phyloP scores from a whole-genome alignment of 2,113 vertebrate species.

The Recurvirostra avosetta region DNA sequence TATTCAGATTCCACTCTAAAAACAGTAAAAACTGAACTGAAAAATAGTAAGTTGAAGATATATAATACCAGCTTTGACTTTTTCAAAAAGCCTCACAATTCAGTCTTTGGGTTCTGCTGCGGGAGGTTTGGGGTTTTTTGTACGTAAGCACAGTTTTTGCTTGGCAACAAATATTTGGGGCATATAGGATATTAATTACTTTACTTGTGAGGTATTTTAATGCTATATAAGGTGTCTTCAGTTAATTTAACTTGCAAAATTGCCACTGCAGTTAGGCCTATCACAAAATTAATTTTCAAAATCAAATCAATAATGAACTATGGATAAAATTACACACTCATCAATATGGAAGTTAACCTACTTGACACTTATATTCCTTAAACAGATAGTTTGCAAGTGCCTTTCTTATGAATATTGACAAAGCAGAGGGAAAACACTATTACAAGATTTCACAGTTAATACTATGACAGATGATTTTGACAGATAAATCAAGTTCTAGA shows the following conservation, averaged over 20 bases:
- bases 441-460: not conserved
- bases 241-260: not conserved
- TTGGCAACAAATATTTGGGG: not conserved
- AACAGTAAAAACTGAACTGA: not conserved
- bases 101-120: not conserved
- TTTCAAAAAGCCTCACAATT: not conserved
- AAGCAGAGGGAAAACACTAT: not conserved
- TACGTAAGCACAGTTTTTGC: not conserved
- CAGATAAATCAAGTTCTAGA: not conserved
- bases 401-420: not conserved
- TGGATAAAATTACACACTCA: not conserved
- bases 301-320: conserved; percentile 26
- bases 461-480: not conserved
- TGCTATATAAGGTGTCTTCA: not conserved
- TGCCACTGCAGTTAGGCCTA: not conserved
- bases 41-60: not conserved
- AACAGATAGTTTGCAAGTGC: not conserved
- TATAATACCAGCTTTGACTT: not conserved
- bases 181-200: not conserved
- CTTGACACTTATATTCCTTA: not conserved
- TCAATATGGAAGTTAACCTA: not conserved
- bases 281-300: conserved; percentile 23
- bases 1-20: not conserved
- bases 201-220: not conserved
- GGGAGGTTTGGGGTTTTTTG: not conserved